These are phyloP conservation scores for Listronotus bonariensis DNA, from an alignment of 1,140 invertebrate species.

Conservation along the genomic window DNA sequence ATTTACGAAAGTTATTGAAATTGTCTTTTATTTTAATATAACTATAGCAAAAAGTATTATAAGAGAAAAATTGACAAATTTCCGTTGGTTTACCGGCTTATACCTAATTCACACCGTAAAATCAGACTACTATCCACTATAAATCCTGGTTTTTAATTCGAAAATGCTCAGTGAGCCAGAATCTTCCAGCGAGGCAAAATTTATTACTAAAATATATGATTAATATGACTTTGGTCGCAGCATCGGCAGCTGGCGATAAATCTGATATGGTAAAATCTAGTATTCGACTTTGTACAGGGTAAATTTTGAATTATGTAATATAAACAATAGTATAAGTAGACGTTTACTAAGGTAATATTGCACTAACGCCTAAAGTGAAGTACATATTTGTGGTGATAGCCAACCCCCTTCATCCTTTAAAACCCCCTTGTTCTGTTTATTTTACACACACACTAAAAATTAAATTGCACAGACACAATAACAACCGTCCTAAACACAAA, in stretches of 20 bases:
- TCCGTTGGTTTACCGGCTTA: conserved; percentile 17
- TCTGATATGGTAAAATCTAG: conserved; percentile 14
- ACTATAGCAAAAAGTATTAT: too few relatives aligned
- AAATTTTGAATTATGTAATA: conserved; percentile 3
- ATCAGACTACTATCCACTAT: conserved; percentile 23
- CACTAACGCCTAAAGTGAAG: too few relatives aligned
- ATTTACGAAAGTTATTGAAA: too few relatives aligned
- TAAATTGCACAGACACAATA: too few relatives aligned
- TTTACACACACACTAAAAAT: too few relatives aligned
- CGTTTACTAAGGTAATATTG: too few relatives aligned
- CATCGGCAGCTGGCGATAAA: conserved; percentile 32
- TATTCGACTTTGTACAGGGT: conserved; percentile 12
- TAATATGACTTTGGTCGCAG: conserved; percentile 29
- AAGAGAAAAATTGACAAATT: conserved; percentile 26
- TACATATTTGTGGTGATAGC: too few relatives aligned
- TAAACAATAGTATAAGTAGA: too few relatives aligned
- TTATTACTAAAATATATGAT: conserved; percentile 34
- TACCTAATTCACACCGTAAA: conserved; percentile 20
- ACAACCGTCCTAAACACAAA: too few relatives aligned
- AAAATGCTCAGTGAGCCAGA: conserved; percentile 33
- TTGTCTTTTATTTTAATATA: too few relatives aligned
- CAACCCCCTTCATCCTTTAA: too few relatives aligned
- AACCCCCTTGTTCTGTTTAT: too few relatives aligned
- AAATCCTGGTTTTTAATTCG: conserved; percentile 34
- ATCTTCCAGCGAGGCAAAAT: conserved; percentile 28